Percentiles rank a stretch among this genome's conserved stretches.
Conservation (phyloP, 2,797 vertebrate genomes). For the Labroides dimidiatus region DNA sequence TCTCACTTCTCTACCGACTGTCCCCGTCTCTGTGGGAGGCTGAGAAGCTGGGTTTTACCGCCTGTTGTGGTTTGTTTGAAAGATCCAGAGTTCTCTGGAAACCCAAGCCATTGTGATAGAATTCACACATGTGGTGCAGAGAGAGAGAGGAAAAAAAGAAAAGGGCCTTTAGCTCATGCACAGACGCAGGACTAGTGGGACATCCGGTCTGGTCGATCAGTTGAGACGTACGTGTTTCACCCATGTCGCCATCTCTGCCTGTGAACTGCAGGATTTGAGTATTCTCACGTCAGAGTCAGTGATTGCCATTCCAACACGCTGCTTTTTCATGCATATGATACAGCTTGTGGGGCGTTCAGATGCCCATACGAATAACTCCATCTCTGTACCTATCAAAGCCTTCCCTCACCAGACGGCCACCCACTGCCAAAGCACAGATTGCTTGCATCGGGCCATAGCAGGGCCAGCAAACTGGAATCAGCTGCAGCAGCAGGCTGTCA, state of each 20-base stretch:
- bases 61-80: conserved; percentile 85
- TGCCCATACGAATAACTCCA: conserved; percentile 67
- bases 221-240: conserved; percentile 62
- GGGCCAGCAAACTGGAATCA: conserved; percentile 78
- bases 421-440: conserved; percentile 73
- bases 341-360: conserved; percentile 57
- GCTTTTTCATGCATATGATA: conserved; percentile 59
- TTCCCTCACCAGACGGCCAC: conserved; percentile 67
- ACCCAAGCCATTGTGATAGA: conserved; percentile 75
- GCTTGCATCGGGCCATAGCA: conserved; percentile 72
- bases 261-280: conserved; percentile 56
- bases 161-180: conserved; percentile 51
- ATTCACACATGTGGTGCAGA: conserved; percentile 81
- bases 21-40: conserved; percentile 82
- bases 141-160: conserved; percentile 33
- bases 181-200: conserved; percentile 60
- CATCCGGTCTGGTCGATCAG: conserved; percentile 64
- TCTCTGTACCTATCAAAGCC: conserved; percentile 70
- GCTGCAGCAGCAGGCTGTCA: conserved; percentile 79
- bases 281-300: conserved; percentile 65
- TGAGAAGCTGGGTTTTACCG: conserved; percentile 81
- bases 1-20: conserved; percentile 80
- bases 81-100: conserved; percentile 79
- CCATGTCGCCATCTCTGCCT: conserved; percentile 53
- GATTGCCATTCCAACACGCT: conserved; percentile 47